Percentiles rank a stretch among this genome's conserved stretches.
These are phyloP conservation scores for Phocoena sinus DNA, from an alignment of 2,113 vertebrate genomes.

Conservation along the genomic window DNA sequence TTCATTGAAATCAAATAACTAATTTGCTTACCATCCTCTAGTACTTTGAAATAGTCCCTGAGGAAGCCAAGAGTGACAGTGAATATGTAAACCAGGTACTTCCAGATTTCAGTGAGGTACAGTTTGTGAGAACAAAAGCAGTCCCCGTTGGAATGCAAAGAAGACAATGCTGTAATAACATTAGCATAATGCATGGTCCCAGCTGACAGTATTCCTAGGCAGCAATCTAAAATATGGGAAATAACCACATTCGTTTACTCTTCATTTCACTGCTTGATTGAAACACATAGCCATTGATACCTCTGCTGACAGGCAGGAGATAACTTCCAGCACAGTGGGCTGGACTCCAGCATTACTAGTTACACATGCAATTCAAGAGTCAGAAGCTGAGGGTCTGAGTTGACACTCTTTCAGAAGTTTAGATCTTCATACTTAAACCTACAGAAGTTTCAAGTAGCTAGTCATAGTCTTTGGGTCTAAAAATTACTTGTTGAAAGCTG, in stretches of 20 bases:
- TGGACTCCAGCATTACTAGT: neutral
- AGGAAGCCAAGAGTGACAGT: constrained; percentile 32
- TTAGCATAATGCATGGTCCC: constrained; percentile 40
- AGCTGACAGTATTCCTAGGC: neutral
- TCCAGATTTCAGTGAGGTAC: constrained; percentile 9
- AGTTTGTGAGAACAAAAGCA: constrained; percentile 13
- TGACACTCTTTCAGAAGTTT: neutral
- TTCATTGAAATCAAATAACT: constrained; percentile 49
- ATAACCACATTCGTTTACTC: neutral
- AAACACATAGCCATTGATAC: neutral
- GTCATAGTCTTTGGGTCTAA: neutral
- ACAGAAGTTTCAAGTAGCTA: neutral
- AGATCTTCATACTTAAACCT: neutral
- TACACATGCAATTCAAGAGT: neutral
- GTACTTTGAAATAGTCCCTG: constrained; percentile 38
- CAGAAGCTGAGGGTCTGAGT: neutral
- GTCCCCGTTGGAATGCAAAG: constrained; percentile 48
- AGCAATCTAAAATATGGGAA: neutral
- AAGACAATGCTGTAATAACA: neutral
- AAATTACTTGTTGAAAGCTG: neutral
- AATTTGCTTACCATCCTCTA: constrained; percentile 40
- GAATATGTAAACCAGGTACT: constrained; percentile 26
- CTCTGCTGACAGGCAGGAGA: neutral
- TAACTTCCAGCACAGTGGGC: neutral
- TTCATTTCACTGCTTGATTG: neutral